Percentiles rank a stretch among this genome's conserved stretches.
Evolutionary conservation across 37 sponge, comb jelly and placozoan genomes (phyloP).

Genomic region (Geodia barretti): DNA sequence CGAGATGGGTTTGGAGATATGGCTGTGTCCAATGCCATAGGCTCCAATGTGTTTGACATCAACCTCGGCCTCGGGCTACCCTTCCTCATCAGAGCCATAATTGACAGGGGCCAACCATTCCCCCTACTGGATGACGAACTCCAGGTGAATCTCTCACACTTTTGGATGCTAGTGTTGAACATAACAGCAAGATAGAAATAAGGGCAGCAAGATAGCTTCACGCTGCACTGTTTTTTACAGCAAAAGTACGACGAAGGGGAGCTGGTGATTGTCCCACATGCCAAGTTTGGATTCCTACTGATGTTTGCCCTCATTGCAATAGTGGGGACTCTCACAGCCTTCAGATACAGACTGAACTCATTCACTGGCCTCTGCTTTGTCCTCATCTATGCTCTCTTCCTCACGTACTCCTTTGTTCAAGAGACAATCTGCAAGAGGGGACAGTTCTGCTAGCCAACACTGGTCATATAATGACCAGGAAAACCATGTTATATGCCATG

Average conservation of each 20-base stretch:
- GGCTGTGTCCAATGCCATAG: conserved; percentile 93
- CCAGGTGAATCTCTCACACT: conserved; percentile 16
- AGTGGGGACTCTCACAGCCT: conserved; percentile 39
- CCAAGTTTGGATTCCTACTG: conserved; percentile 84
- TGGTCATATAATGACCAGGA: too few species aligned
- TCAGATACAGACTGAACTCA: conserved; percentile 73
- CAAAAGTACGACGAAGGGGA: conserved; percentile 13
- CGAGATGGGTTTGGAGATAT: conserved; percentile 93
- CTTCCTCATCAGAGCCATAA: conserved; percentile 66
- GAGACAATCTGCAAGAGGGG: conserved; percentile 75
- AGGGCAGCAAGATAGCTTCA: too few species aligned
- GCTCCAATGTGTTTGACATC: conserved; percentile 91
- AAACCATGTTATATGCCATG: neutral
- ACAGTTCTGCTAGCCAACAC: conserved; percentile 26
- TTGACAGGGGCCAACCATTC: conserved; percentile 58
- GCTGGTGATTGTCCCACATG: conserved; percentile 55
- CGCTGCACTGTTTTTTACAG: conserved; percentile 11
- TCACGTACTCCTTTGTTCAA: conserved; percentile 45
- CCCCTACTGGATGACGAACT: conserved; percentile 30
- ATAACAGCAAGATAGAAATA: too few species aligned
- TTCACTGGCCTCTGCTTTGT: conserved; percentile 68
- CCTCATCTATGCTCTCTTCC: conserved; percentile 69
- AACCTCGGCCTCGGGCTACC: conserved; percentile 81
- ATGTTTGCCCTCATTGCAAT: conserved; percentile 66
- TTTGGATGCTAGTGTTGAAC: too few species aligned